Percentiles rank a stretch among this genome's conserved stretches.
Evolutionary conservation across 1,140 invertebrate species (phyloP).

Genomic region (Drosophila chauvacae): DNA sequence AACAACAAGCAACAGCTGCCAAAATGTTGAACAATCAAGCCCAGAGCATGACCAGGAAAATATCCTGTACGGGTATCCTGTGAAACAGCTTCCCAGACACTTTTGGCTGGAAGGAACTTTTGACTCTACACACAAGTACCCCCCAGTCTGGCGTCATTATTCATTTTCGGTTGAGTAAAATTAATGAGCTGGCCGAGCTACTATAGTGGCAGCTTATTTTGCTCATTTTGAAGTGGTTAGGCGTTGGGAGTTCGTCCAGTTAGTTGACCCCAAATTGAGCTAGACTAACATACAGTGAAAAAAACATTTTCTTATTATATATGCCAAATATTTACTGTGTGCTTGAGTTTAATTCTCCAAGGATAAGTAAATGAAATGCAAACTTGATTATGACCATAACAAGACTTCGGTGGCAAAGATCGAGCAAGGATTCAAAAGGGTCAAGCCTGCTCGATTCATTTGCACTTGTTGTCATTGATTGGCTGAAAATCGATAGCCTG

Average conservation of each 20-base stretch:
- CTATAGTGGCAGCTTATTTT: slow-evolving; percentile 22
- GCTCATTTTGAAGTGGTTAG: slow-evolving; percentile 30
- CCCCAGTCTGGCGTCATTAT: slow-evolving; percentile 24
- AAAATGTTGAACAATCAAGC: slow-evolving; percentile 44
- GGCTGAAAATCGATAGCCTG: slow-evolving; percentile 32
- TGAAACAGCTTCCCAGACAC: slow-evolving; percentile 35
- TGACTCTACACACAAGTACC: slow-evolving; percentile 11
- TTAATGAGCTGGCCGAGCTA: slow-evolving; percentile 40
- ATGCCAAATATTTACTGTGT: not conserved
- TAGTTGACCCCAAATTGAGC: slow-evolving; percentile 34
- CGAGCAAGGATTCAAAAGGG: slow-evolving; percentile 9
- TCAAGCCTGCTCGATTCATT: slow-evolving; percentile 21
- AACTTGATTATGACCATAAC: slow-evolving; percentile 23
- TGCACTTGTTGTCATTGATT: slow-evolving; percentile 40
- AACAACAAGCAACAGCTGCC: slow-evolving; percentile 52
- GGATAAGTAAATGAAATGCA: slow-evolving; percentile 14
- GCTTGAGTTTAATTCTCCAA: not conserved
- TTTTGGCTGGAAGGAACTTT: slow-evolving; percentile 6
- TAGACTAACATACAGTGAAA: not conserved
- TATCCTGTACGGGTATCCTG: slow-evolving; percentile 24
- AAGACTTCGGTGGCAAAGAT: slow-evolving; percentile 2
- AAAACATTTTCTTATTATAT: not conserved
- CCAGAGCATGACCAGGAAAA: slow-evolving; percentile 20
- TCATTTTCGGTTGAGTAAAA: slow-evolving; percentile 47
- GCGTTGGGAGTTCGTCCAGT: slow-evolving; percentile 20